Base-by-base conservation (phyloP, 37 sponge, comb jelly and placozoan species). In the Aplysina aerophoba region DNA sequence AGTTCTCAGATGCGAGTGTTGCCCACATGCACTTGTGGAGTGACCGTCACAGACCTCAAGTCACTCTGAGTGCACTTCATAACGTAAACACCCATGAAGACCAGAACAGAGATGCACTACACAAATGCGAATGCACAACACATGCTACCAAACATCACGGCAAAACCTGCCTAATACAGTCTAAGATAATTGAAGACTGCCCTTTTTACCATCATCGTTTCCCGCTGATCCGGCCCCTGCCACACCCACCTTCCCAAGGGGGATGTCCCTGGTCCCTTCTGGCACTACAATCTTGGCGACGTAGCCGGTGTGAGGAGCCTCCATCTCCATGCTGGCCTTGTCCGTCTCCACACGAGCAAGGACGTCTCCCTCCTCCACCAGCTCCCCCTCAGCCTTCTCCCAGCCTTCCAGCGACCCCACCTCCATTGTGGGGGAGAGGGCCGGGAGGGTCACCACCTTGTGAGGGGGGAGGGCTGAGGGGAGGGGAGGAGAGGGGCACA, bases 311-410 rank as follows among this genome's bases (percentile, higher is more conserved):
- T 35, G 27, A 21, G 96, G 91, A 21, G 93, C 54, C 68, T 96
- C 96, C 87, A 94, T 97, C 84, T 98, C 98, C 98, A 98, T 98
- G 6, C 89, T 90, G 5, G 98, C 98, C 88, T 98, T 98, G 88
- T 98, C 98, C 5, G 96, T 98, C 81, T 98, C 98, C 59, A 98
- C 93, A 74, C 84, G 89, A n/a, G 98, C 98, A 31, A 98, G 85
- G 8, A 94, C 85, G 37, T 98, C 98, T 30, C 97, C 94, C 38
- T 94, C 95, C 5, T 63, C 81, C 14, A 98, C 4, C 83, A 94
- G 81, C 38, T 96, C 94, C 28, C 98, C 98, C 38, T 92, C 97
- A 30, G 87, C 59, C 79, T 88, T 90, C 74, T 96, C 95, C 98
- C 98, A 98, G 38, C 80, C 56, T 5, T 91, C 89, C 8, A 98